phyloP scores from a whole-genome alignment of 2,797 vertebrate genomes.

The Coccyzus lansbergi region DNA sequence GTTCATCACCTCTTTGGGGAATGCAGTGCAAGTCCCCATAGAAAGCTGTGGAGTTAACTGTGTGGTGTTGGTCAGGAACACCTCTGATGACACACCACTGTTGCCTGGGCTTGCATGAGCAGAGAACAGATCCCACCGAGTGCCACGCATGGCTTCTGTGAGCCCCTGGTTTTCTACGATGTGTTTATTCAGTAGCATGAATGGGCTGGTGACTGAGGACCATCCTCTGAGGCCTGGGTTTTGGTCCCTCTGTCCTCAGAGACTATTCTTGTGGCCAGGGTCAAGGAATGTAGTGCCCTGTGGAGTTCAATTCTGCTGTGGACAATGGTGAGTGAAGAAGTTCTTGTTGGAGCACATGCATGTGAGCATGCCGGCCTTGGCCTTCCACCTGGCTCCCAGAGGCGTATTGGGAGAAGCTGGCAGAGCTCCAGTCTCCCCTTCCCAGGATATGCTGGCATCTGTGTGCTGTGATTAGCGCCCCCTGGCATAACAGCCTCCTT shows the following conservation, averaged over 20 bases:
- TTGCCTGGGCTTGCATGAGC: background rate
- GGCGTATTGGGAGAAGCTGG: background rate
- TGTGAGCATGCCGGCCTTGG: fast-evolving
- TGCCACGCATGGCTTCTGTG: fast-evolving
- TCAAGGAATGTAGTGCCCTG: background rate
- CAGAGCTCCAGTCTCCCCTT: background rate
- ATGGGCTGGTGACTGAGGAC: too few species aligned
- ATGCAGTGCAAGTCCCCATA: background rate
- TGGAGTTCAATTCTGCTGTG: background rate
- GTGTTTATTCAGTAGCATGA: background rate
- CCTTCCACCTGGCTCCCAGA: too few species aligned
- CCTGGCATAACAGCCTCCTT: background rate
- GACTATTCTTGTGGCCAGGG: background rate
- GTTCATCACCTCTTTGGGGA: background rate
- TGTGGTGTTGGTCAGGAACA: background rate
- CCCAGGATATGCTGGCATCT: background rate
- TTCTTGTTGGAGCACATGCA: background rate
- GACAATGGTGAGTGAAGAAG: background rate
- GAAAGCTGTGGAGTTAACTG: background rate
- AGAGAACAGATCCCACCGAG: fast-evolving
- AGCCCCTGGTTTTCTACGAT: background rate
- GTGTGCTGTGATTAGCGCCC: background rate
- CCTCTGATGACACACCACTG: background rate
- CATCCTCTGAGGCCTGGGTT: background rate
- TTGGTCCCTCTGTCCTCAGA: background rate